Evolutionary conservation across 2,797 vertebrate species (phyloP), one percentile per base, ranked within the genome.

Genomic region (Peromyscus melanophrys): DNA sequence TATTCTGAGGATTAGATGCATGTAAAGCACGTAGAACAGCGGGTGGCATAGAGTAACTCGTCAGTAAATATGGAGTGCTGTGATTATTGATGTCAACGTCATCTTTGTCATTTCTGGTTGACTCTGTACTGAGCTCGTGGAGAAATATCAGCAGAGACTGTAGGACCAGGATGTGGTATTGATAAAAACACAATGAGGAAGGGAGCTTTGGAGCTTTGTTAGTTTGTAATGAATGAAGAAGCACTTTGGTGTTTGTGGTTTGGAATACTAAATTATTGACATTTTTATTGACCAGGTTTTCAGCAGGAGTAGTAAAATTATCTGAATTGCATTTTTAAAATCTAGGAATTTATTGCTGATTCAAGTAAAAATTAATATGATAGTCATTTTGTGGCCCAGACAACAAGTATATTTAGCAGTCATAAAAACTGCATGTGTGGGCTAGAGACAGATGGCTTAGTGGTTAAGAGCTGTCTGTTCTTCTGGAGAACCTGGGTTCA

Each of bases 241-340:
- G 65, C 97, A 71, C 81, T 88, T 97, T 76, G 86, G 65, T 67
- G 67, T 94, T 97, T 97, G 82, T 96, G 78, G 69, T 96, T 93
- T 96, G 71, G 46, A 92, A 95, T 95, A 92, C 92, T 87, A 91
- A 96, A 10, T 76, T 77, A 87, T 77, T 94, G 84, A 73, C 19
- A 91, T 80, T 89, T 96, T 95, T 97, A 97, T 96, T 89, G 93
- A 97, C 85, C 95, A 55, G 84, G 82, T 97, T 97, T 96, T 88
- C 94, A 89, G 31, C 80, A 97, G 85, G 14, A 43, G 55, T 55
- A 69, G 90, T 87, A 77, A 88, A 96, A 43, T 90, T 63, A 88
- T 92, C 40, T 76, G 82, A 34, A 6, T 61, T 73, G 46, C 71
- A 23, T 92, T 96, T 97, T 96, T 77, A 94, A 93, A 95, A 89